phyloP scores from a whole-genome alignment of 2,113 vertebrate genomes.

The Craseonycteris thonglongyai region DNA sequence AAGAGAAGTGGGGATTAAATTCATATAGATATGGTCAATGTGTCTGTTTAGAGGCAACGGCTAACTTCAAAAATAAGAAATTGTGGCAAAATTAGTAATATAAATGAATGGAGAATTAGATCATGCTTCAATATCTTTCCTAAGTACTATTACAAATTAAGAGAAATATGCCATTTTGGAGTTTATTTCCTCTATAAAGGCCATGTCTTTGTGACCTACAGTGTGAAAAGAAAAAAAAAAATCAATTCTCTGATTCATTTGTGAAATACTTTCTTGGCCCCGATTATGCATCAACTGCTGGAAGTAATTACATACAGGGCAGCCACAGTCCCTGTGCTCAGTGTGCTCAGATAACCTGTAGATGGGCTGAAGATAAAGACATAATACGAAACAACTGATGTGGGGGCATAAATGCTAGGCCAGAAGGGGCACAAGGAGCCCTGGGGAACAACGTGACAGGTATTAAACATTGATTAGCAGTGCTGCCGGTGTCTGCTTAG shows the following conservation, averaged over 20 bases:
- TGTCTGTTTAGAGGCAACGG: neutral
- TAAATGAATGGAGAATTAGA: neutral
- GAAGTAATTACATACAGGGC: neutral
- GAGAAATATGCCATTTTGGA: neutral
- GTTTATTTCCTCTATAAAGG: neutral
- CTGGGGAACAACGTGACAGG: neutral
- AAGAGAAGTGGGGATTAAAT: neutral
- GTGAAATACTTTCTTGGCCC: neutral
- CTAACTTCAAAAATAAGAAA: neutral
- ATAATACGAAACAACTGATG: neutral
- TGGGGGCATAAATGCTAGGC: neutral
- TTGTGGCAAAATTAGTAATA: neutral
- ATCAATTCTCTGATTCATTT: slow-evolving; percentile 6
- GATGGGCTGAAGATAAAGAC: neutral
- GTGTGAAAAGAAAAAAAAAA: neutral
- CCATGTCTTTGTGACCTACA: neutral
- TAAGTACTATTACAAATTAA: neutral
- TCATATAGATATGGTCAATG: neutral
- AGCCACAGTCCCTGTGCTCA: neutral
- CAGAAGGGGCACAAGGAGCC: neutral
- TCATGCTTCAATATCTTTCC: slow-evolving; percentile 7
- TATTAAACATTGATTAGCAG: neutral
- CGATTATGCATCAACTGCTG: neutral
- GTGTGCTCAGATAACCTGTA: neutral
- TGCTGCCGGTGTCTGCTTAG: neutral